phyloP scores from a whole-genome alignment of 1,140 invertebrate species.

The Reticulitermes speratus region DNA sequence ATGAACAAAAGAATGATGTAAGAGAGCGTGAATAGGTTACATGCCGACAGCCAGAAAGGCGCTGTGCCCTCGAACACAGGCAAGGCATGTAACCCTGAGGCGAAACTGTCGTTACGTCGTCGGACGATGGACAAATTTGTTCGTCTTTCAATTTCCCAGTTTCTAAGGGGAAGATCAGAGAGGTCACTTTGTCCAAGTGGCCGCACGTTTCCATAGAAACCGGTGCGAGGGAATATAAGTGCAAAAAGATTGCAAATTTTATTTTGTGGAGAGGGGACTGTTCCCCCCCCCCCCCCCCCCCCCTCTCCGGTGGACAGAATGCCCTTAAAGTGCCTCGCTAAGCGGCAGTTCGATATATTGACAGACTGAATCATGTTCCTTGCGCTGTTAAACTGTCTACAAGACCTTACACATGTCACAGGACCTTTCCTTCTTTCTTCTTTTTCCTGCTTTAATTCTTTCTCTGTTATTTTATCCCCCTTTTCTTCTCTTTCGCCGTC shows the following conservation, averaged over 20 bases:
- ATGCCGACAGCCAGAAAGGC: not conserved
- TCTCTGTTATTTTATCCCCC: too few relatives aligned
- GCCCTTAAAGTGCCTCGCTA: not conserved
- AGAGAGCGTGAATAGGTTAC: not conserved
- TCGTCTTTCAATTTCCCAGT: constrained; percentile 12
- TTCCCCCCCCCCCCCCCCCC: not conserved
- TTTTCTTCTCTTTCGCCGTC: too few relatives aligned
- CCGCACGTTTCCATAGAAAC: not conserved
- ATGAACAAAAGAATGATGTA: not conserved
- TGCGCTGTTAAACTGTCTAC: too few relatives aligned
- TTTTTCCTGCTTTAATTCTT: too few relatives aligned
- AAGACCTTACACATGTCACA: too few relatives aligned
- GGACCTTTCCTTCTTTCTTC: too few relatives aligned
- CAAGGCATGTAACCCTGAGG: not conserved
- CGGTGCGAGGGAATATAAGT: not conserved
- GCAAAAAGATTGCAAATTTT: constrained; percentile 19
- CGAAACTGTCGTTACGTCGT: not conserved
- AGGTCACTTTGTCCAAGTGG: not conserved
- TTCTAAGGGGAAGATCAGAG: not conserved
- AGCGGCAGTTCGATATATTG: not conserved
- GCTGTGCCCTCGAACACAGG: too few relatives aligned
- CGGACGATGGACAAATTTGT: not conserved
- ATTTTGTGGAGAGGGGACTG: not conserved
- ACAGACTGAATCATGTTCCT: not conserved
- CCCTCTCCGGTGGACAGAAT: not conserved